Percentiles rank a stretch among this genome's conserved stretches.
These are phyloP conservation scores for Varanus komodoensis DNA, from an alignment of 2,113 vertebrate species.

Conservation along the genomic window DNA sequence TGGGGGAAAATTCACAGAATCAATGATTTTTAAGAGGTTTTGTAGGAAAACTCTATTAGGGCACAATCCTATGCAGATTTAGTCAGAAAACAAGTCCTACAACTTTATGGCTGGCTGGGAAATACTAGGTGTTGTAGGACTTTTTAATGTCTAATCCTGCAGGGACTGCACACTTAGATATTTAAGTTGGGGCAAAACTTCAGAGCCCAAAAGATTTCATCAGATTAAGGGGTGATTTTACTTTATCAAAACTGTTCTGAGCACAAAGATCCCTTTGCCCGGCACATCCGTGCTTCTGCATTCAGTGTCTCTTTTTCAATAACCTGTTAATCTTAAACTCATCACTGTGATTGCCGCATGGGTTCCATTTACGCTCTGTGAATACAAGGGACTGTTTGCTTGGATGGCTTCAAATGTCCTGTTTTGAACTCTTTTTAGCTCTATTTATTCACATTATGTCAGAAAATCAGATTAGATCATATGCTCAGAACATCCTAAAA, in stretches of 20 bases:
- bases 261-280: neutral
- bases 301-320: constrained; percentile 13
- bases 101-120: too few relatives aligned
- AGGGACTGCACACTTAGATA: too few relatives aligned
- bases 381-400: constrained; percentile 48
- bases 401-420: constrained; percentile 34
- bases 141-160: too few relatives aligned
- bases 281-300: neutral
- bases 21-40: neutral
- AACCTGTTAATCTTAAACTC: constrained; percentile 20
- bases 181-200: neutral
- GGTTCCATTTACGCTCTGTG: neutral
- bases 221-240: neutral
- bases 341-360: constrained; percentile 29
- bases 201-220: neutral
- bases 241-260: neutral
- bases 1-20: neutral
- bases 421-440: constrained; percentile 53
- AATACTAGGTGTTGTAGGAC: too few relatives aligned
- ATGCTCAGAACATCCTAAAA: constrained; percentile 65
- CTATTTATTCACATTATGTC: constrained; percentile 63
- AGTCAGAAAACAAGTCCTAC: too few relatives aligned
- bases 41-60: neutral
- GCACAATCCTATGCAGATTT: neutral
- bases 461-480: constrained; percentile 69